A percentile compares a stretch with the other conserved stretches of the same genome.
Conservation (phyloP, 1,140 invertebrate species). For the Latrodectus geometricus region DNA sequence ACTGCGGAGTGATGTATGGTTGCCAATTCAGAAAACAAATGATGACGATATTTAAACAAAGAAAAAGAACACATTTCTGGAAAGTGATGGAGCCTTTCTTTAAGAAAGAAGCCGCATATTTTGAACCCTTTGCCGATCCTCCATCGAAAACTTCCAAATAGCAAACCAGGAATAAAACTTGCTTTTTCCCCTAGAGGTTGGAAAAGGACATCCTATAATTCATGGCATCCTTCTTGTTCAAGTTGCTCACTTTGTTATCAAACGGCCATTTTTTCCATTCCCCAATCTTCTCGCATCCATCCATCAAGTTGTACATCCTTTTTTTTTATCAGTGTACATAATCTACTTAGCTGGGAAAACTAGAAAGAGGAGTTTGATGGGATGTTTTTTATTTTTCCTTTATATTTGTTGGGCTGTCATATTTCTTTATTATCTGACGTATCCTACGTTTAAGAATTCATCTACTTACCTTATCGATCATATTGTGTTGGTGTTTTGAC, state of each 20-base stretch:
- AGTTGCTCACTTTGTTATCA: slow-evolving; percentile 60
- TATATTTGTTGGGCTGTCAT: slow-evolving; percentile 32
- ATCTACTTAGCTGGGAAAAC: slow-evolving; percentile 51
- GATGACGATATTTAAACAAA: neutral
- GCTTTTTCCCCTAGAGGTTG: neutral
- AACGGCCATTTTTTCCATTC: slow-evolving; percentile 10
- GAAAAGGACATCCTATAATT: slow-evolving; percentile 50
- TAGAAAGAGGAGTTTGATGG: neutral
- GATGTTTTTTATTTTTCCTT: slow-evolving; percentile 19
- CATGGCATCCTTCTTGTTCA: slow-evolving; percentile 56
- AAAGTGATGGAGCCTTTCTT: neutral
- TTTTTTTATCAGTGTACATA: slow-evolving; percentile 60
- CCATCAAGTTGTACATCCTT: slow-evolving; percentile 44
- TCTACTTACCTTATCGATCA: slow-evolving; percentile 59
- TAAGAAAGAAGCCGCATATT: neutral
- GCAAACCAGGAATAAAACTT: neutral
- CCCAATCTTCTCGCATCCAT: slow-evolving; percentile 44
- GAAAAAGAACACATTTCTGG: neutral
- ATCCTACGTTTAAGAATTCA: slow-evolving; percentile 60
- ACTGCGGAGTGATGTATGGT: too few species aligned
- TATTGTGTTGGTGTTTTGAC: slow-evolving; percentile 15
- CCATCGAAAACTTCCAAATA: neutral
- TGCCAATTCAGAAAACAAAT: neutral
- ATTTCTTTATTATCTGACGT: slow-evolving; percentile 62
- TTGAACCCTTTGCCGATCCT: neutral